Conservation (phyloP, 2,888 invertebrate genomes). For the Yponomeuta sedellus region DNA sequence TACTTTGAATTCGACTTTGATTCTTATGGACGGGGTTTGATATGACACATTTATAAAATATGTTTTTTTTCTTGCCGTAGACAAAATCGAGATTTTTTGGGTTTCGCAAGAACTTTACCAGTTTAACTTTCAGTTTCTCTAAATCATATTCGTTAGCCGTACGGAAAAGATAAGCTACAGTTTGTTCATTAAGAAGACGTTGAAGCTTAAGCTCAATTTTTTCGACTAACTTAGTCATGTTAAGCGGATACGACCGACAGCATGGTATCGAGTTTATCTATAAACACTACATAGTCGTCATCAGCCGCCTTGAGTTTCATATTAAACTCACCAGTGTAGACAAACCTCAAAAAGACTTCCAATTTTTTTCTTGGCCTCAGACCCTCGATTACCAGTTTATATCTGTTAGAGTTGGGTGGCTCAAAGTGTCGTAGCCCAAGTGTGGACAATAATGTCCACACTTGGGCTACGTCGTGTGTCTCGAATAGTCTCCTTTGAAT, state of each 20-base stretch:
- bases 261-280: neutral
- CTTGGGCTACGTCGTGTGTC: too few species aligned
- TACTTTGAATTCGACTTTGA: neutral
- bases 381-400: neutral
- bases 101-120: neutral
- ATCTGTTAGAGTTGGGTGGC: conserved; percentile 4
- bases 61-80: neutral
- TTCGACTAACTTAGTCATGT: neutral
- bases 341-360: conserved; percentile 1
- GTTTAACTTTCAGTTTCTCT: neutral
- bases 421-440: neutral
- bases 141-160: conserved; percentile 5
- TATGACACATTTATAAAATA: neutral
- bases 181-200: neutral
- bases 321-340: neutral
- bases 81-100: neutral
- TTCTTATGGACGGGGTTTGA: neutral
- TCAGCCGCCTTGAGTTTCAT: too few species aligned
- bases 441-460: too few species aligned
- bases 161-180: neutral
- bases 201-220: neutral
- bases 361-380: neutral
- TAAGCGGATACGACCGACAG: neutral
- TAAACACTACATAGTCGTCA: neutral
- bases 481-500: neutral